Percentiles rank a stretch among this genome's conserved stretches.
These are phyloP conservation scores for Picathartes gymnocephalus DNA, from an alignment of 2,113 vertebrate genomes.

Conservation along the genomic window DNA sequence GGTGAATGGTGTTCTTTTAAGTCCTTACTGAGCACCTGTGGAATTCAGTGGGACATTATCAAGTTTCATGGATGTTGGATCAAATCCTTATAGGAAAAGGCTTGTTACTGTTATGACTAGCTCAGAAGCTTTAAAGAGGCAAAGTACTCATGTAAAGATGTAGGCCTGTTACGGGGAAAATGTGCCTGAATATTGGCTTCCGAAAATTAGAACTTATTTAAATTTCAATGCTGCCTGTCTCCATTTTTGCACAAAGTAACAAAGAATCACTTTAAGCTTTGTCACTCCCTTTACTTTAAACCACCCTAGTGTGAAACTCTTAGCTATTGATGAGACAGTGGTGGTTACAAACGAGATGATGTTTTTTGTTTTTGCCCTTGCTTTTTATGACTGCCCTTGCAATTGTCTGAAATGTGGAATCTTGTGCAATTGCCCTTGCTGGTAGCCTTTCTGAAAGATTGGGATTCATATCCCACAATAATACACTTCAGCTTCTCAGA, in stretches of 20 bases:
- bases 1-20: background rate
- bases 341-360: background rate
- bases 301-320: background rate
- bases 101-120: background rate
- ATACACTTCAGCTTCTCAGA: background rate
- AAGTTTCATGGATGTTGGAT: background rate
- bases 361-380: constrained; percentile 3
- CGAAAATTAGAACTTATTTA: background rate
- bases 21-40: background rate
- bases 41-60: background rate
- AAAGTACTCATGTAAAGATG: background rate
- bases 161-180: background rate
- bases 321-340: background rate
- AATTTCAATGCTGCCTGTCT: background rate
- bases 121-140: background rate
- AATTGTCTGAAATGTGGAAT: background rate
- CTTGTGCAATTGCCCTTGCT: background rate
- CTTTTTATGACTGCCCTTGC: background rate
- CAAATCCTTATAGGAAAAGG: background rate
- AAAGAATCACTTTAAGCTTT: background rate
- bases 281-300: background rate
- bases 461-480: background rate
- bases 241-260: background rate
- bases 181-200: background rate
- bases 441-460: background rate